Percentiles rank a stretch among this genome's conserved stretches.
These are phyloP conservation scores for Cryptoprocta ferox DNA, from an alignment of 2,797 vertebrate species.

Conservation along the genomic window DNA sequence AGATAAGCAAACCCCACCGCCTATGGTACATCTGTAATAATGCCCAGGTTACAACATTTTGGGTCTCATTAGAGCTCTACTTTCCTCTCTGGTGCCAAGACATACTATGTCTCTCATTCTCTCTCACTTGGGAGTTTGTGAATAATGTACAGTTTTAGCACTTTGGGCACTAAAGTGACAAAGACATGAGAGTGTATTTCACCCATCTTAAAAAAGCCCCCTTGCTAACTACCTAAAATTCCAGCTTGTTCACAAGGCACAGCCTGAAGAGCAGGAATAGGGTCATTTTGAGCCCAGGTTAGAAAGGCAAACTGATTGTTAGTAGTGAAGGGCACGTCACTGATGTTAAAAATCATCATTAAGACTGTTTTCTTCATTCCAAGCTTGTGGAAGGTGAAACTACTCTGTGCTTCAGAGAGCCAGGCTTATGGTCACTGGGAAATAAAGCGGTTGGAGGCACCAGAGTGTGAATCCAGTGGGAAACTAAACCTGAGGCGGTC, in stretches of 20 bases:
- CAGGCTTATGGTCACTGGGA: not conserved
- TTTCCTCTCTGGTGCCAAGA: slow-evolving; percentile 8
- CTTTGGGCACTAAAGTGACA: slow-evolving; percentile 63
- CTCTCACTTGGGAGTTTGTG: not conserved
- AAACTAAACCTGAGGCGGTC: not conserved
- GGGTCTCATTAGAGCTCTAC: not conserved
- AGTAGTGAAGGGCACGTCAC: not conserved
- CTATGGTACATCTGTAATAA: not conserved
- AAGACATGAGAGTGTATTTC: not conserved
- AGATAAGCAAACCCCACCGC: not conserved
- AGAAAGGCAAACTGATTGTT: slow-evolving; percentile 51
- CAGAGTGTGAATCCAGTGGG: not conserved
- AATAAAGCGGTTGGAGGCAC: not conserved
- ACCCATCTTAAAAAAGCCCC: slow-evolving; percentile 66
- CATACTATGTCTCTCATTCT: not conserved
- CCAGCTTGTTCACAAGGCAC: not conserved
- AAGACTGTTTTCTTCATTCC: slow-evolving; percentile 9
- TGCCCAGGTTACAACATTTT: not conserved
- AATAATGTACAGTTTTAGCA: slow-evolving; percentile 65
- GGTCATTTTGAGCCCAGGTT: not conserved
- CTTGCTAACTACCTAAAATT: slow-evolving; percentile 29
- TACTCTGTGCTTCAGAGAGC: not conserved
- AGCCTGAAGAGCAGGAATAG: not conserved
- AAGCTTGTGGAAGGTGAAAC: not conserved
- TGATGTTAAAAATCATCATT: slow-evolving; percentile 55